These are phyloP conservation scores for Drosophila sechellia DNA, from an alignment of 1,140 invertebrate genomes.

Conservation along the genomic window DNA sequence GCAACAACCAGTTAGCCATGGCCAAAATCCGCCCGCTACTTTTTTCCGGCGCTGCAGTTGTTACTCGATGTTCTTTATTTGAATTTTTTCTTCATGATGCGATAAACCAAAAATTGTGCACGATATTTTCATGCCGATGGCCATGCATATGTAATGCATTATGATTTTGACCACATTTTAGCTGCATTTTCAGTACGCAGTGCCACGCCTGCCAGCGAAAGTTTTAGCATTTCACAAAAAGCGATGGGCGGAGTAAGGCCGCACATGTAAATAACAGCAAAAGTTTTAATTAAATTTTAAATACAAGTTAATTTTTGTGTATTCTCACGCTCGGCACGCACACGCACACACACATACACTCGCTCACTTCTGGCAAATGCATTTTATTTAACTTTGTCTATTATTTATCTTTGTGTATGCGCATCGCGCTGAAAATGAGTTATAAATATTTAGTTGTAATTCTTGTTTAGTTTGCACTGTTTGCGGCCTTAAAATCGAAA, in stretches of 20 bases:
- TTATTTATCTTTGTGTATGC: constrained; percentile 30
- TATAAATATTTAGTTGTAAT: constrained; percentile 83
- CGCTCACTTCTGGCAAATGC: constrained; percentile 15
- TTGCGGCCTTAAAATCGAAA: constrained; percentile 60
- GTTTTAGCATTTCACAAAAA: constrained; percentile 28
- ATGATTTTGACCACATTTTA: constrained; percentile 66
- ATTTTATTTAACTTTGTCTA: constrained; percentile 47
- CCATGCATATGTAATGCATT: constrained; percentile 55
- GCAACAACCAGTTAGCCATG: constrained; percentile 75
- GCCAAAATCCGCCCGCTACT: constrained; percentile 25
- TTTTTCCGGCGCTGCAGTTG: constrained; percentile 6
- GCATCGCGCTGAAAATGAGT: constrained; percentile 66
- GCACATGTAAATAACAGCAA: constrained; percentile 76
- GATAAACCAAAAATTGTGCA: constrained; percentile 71
- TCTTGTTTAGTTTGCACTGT: constrained; percentile 75
- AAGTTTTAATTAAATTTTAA: constrained; percentile 84
- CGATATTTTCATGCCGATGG: constrained; percentile 63
- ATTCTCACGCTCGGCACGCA: constrained; percentile 54
- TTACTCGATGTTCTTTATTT: not conserved
- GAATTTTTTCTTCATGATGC: constrained; percentile 25
- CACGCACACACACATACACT: constrained; percentile 21
- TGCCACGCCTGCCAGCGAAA: constrained; percentile 27
- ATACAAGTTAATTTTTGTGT: constrained; percentile 82
- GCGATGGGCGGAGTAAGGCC: not conserved
- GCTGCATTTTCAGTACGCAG: not conserved